Conservation (phyloP, 2,797 vertebrate species). For the Sebastes hubbsi region DNA sequence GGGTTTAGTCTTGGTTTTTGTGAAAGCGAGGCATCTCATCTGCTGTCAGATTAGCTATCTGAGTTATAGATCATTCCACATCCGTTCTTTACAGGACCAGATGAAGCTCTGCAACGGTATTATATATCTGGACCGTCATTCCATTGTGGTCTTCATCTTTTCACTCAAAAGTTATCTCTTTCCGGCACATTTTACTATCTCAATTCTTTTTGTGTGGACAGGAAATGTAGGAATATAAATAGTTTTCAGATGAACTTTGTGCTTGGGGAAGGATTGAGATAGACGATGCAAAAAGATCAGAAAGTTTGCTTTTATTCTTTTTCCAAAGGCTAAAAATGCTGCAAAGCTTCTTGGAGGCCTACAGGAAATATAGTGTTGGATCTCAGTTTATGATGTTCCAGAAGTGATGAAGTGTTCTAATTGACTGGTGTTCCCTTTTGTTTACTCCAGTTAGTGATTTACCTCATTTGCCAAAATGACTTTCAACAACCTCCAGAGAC, state of each 20-base stretch:
- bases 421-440: constrained; percentile 2
- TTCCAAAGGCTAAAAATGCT: not conserved
- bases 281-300: not conserved
- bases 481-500: constrained; percentile 15
- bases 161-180: not conserved
- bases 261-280: constrained; percentile 11
- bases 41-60: constrained; percentile 37
- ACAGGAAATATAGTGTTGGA: not conserved
- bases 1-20: constrained; percentile 20
- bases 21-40: constrained; percentile 31
- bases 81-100: constrained; percentile 16
- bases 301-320: constrained; percentile 14
- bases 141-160: constrained; percentile 14
- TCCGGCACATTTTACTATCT: constrained; percentile 10
- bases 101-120: not conserved
- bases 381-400: not conserved
- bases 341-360: not conserved
- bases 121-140: not conserved
- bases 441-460: constrained; percentile 19
- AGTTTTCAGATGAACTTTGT: constrained; percentile 26
- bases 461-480: constrained; percentile 6
- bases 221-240: constrained; percentile 11
- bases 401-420: constrained; percentile 1
- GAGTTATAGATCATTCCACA: constrained; percentile 26
- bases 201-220: not conserved